Conservation (phyloP, 1,140 invertebrate genomes). For the Meloidogyne exigua region DNA sequence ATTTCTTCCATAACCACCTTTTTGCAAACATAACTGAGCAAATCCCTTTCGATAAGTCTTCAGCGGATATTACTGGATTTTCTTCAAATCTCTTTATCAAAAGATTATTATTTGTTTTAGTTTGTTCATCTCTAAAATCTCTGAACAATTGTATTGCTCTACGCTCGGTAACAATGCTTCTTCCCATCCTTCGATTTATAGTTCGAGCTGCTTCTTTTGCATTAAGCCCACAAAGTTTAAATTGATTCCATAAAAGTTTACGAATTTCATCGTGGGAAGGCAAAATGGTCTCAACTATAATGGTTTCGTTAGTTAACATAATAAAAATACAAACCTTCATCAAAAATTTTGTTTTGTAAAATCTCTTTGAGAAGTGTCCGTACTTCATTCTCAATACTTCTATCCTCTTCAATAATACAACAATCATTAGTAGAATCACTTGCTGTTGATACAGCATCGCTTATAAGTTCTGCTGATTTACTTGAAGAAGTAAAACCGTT, state of each 20-base stretch:
- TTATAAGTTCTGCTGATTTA: background rate
- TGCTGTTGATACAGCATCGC: background rate
- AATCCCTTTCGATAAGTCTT: background rate
- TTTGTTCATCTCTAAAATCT: background rate
- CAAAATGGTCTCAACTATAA: too few relatives aligned
- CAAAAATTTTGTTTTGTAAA: constrained; percentile 5
- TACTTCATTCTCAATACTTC: background rate
- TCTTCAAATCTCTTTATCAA: background rate
- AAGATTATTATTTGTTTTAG: background rate
- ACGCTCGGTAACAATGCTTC: background rate
- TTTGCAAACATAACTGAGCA: background rate
- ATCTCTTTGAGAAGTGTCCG: background rate
- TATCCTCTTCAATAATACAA: background rate
- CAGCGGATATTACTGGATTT: background rate
- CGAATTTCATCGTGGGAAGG: background rate
- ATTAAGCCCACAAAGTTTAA: background rate
- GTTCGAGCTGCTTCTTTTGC: background rate
- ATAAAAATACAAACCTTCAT: background rate
- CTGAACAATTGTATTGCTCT: background rate
- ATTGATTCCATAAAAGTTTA: background rate
- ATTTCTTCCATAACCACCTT: background rate
- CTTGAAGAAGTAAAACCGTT: background rate
- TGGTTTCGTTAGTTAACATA: background rate
- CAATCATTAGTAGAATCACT: background rate
- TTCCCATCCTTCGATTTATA: background rate